Evolutionary conservation across 2,888 invertebrate species (phyloP).

Genomic region (Elegia similella): DNA sequence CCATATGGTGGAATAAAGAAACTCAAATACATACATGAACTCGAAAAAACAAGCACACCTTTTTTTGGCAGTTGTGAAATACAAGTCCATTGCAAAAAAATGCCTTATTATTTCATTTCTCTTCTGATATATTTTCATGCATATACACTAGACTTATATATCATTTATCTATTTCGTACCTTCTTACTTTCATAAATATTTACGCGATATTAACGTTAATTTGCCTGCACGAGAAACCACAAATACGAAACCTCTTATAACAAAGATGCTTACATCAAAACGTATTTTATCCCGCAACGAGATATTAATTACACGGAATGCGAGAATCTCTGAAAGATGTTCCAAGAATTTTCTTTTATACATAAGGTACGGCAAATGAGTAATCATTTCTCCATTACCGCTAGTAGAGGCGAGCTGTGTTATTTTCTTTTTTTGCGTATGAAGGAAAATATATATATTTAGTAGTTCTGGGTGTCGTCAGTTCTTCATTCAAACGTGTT

Average conservation of each 20-base stretch:
- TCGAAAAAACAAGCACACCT: too few relatives aligned
- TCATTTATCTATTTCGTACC: too few relatives aligned
- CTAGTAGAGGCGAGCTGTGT: conserved; percentile 27
- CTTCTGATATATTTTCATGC: background rate
- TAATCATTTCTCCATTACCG: conserved; percentile 57
- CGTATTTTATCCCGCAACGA: conserved; percentile 9
- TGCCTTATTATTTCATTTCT: too few relatives aligned
- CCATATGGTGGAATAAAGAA: too few relatives aligned
- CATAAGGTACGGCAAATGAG: conserved; percentile 48
- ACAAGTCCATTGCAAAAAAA: too few relatives aligned
- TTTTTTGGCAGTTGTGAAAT: too few relatives aligned
- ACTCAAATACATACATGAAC: too few relatives aligned
- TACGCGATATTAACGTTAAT: background rate
- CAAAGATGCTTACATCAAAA: background rate
- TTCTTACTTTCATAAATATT: background rate
- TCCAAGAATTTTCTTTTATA: conserved; percentile 42
- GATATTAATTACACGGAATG: conserved; percentile 18
- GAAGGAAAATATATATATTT: too few relatives aligned
- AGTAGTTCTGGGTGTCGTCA: too few relatives aligned
- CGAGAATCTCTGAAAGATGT: conserved; percentile 26
- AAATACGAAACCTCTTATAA: background rate
- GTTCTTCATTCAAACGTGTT: too few relatives aligned
- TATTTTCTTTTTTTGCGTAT: background rate
- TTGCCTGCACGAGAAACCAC: background rate
- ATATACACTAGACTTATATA: too few relatives aligned